Conservation (phyloP, 2,888 invertebrate species). For the Teleogryllus oceanicus region DNA sequence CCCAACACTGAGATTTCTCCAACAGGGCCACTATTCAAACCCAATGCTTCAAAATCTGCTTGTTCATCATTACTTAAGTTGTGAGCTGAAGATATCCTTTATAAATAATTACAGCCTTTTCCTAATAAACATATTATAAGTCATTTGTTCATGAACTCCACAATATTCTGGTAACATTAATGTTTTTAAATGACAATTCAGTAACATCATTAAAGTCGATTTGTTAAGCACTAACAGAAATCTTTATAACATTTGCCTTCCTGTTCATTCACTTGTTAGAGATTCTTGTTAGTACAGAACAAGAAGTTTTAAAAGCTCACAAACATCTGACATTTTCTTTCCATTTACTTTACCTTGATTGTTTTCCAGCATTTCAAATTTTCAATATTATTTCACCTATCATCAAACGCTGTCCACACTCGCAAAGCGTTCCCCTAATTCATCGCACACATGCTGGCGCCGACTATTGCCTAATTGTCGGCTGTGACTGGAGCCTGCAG, state of each 20-base stretch:
- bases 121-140: constrained; percentile 21
- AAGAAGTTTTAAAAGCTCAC: constrained; percentile 19
- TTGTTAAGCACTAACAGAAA: constrained; percentile 25
- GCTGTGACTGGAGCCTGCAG: constrained; percentile 46
- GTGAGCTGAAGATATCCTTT: constrained; percentile 28
- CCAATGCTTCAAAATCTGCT: constrained; percentile 21
- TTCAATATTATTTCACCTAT: constrained; percentile 21
- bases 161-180: constrained; percentile 18
- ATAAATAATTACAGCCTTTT: constrained; percentile 23
- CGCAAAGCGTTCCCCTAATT: constrained; percentile 56
- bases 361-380: constrained; percentile 20
- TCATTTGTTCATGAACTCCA: constrained; percentile 20
- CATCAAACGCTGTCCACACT: constrained; percentile 57
- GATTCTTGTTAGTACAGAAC: constrained; percentile 23
- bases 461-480: constrained; percentile 44
- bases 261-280: constrained; percentile 9
- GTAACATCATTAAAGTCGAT: constrained; percentile 3
- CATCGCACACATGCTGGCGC: constrained; percentile 55
- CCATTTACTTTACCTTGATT: constrained; percentile 12
- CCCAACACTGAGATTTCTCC: constrained; percentile 9
- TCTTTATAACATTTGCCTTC: not conserved
- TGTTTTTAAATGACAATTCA: not conserved
- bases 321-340: not conserved
- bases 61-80: not conserved
- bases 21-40: not conserved